Percentiles rank a stretch among this genome's conserved stretches.
These are phyloP conservation scores for Drosophila bifasciata DNA, from an alignment of 1,140 invertebrate genomes.

Conservation along the genomic window DNA sequence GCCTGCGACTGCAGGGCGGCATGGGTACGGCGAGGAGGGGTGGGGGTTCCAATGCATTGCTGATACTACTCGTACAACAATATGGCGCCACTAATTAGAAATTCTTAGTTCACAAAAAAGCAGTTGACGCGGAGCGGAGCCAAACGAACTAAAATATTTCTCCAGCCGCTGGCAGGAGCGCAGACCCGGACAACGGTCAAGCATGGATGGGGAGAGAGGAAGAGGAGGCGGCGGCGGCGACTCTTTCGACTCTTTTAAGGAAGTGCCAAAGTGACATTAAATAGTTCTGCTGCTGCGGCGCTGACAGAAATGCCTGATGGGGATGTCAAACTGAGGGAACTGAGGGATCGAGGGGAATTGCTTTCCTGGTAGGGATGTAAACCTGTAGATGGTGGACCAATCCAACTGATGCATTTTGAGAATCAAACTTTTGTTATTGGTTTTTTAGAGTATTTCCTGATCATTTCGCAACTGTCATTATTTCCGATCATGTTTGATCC, in stretches of 20 bases:
- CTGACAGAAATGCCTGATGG: conserved; percentile 42
- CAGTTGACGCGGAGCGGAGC: conserved; percentile 23
- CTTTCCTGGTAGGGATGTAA: no score
- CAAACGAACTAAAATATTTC: conserved; percentile 60
- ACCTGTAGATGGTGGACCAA: no score
- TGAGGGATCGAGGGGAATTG: no score
- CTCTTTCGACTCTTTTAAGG: conserved; percentile 72
- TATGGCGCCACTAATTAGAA: conserved; percentile 82
- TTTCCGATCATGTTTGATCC: not conserved
- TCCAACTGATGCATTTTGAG: no score
- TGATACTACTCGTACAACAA: conserved; percentile 65
- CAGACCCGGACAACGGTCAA: conserved; percentile 27
- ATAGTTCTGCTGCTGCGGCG: conserved; percentile 72
- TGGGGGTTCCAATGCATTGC: conserved; percentile 40
- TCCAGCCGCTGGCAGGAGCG: conserved; percentile 44
- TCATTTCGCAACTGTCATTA: no score
- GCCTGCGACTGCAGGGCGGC: conserved; percentile 32
- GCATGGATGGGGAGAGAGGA: conserved; percentile 30
- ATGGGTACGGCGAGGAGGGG: not conserved
- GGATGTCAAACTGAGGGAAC: conserved; percentile 17
- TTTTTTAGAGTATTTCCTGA: no score
- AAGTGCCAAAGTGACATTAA: conserved; percentile 82
- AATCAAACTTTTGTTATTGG: not conserved
- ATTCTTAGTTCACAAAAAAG: conserved; percentile 74
- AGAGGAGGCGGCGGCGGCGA: conserved; percentile 37